These are phyloP conservation scores for Elanus axillaris DNA, from an alignment of 2,113 vertebrate species.

Conservation along the genomic window DNA sequence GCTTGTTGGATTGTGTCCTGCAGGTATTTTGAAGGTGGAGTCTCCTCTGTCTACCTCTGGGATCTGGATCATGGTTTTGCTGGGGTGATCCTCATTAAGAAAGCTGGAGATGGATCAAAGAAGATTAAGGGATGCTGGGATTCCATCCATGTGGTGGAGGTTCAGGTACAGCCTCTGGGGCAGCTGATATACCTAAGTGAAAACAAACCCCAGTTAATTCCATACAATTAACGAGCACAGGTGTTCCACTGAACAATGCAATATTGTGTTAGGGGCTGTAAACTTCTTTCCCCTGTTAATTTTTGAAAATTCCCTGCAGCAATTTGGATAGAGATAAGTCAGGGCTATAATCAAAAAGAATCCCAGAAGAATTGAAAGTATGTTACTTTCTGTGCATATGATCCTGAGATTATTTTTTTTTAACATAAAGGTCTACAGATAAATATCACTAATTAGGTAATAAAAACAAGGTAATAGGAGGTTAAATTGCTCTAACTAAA, in stretches of 20 bases:
- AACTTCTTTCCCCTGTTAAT: not conserved
- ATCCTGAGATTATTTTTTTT: not conserved
- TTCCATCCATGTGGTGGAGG: conserved; percentile 99
- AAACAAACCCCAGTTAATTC: conserved; percentile 35
- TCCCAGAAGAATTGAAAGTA: not conserved
- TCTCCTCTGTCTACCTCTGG: conserved; percentile 99
- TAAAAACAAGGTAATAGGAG: conserved; percentile 12
- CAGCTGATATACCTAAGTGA: not conserved
- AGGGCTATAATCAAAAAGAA: not conserved
- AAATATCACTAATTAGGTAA: conserved; percentile 23
- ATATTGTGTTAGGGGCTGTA: conserved; percentile 24
- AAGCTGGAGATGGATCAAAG: conserved; percentile 98
- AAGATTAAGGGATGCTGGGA: conserved; percentile 99
- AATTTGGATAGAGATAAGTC: conserved; percentile 42
- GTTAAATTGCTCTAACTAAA: not conserved
- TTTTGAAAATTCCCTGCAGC: not conserved
- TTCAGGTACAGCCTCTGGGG: conserved; percentile 84
- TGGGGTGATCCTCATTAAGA: conserved; percentile 99
- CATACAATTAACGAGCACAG: conserved; percentile 36
- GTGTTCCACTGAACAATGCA: conserved; percentile 55
- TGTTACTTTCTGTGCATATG: not conserved
- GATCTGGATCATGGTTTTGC: conserved; percentile 99
- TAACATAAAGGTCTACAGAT: conserved; percentile 3
- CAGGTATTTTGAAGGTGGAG: conserved; percentile 99
- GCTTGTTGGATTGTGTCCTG: not conserved